Evolutionary conservation across 2,113 vertebrate species (phyloP), one percentile per base, ranked within the genome.

Genomic region (Nothocercus nigrocapillus): DNA sequence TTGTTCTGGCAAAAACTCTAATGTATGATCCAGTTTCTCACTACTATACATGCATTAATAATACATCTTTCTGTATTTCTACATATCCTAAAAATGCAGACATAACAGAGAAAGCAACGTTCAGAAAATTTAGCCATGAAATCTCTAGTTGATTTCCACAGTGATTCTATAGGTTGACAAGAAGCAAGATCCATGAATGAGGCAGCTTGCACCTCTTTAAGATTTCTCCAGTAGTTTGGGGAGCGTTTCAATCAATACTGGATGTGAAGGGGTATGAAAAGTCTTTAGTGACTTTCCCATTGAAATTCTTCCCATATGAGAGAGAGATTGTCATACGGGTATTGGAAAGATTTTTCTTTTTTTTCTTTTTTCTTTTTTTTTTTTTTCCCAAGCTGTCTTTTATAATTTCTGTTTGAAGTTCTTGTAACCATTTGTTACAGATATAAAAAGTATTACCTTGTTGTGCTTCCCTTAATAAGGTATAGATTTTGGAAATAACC

Each of bases 381-480:
- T 54, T 30, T 49, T 54, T 30, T 91, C 66, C 64, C 83, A 70
- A 81, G 34, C 40, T 92, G 18, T 61, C 53, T 90, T 76, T 89
- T 90, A 22, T 88, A 76, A 76, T 83, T 94, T 79, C 56, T 83
- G 24, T 88, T 94, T 94, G 86, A 95, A 94, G 42, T 82, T 68
- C 88, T 91, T 91, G 75, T 90, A 94, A 83, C 64, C 69, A 84
- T 91, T 95, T 88, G 64, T 90, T 94, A 88, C 88, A 90, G 72
- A 56, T 94, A 86, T 61, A 85, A 94, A 72, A 85, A 64, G 63
- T 83, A 83, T 69, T 88, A 81, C 72, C 82, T 90, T 91, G 91
- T 95, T 95, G 82, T 93, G 79, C 82, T 94, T 96, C 93, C 44
- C 79, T 85, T 95, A 95, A 94, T 95, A 95, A 95, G 91, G 47